These are phyloP conservation scores for Euwallacea similis DNA, from an alignment of 1,140 invertebrate species.

Conservation along the genomic window DNA sequence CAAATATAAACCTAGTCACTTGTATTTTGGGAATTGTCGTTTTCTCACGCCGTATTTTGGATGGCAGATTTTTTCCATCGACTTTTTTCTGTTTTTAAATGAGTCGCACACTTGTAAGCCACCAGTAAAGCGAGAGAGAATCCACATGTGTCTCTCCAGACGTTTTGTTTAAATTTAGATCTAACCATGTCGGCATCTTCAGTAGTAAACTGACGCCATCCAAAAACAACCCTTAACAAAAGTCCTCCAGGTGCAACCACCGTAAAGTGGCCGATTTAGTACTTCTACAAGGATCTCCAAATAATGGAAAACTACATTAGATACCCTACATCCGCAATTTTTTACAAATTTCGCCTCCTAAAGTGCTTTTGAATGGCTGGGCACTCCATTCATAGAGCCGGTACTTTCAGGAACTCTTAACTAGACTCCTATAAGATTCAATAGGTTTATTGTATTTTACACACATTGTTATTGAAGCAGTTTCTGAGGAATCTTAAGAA, in stretches of 20 bases:
- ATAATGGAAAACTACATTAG: conserved; percentile 12
- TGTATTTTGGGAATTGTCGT: background rate
- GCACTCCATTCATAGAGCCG: conserved; percentile 1
- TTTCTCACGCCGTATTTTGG: conserved; percentile 6
- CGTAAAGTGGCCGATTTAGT: conserved; percentile 1
- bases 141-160: background rate
- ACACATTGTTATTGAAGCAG: conserved; percentile 6
- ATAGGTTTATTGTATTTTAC: background rate
- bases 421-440: background rate
- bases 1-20: conserved; percentile 1
- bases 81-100: conserved; percentile 1
- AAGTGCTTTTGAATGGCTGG: conserved; percentile 7
- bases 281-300: conserved; percentile 1
- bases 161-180: background rate
- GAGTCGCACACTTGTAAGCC: background rate
- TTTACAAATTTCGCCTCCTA: conserved; percentile 6
- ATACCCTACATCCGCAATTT: conserved; percentile 12
- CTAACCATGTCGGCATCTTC: background rate
- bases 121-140: background rate
- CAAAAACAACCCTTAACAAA: background rate
- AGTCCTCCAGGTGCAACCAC: background rate
- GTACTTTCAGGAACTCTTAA: conserved; percentile 1
- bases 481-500: conserved; percentile 4
- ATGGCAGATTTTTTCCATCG: conserved; percentile 8
- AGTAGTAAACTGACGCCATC: background rate